Percentiles rank a stretch among this genome's conserved stretches.
These are phyloP conservation scores for Lamellibrachia satsuma DNA, from an alignment of 2,888 invertebrate species.

Conservation along the genomic window DNA sequence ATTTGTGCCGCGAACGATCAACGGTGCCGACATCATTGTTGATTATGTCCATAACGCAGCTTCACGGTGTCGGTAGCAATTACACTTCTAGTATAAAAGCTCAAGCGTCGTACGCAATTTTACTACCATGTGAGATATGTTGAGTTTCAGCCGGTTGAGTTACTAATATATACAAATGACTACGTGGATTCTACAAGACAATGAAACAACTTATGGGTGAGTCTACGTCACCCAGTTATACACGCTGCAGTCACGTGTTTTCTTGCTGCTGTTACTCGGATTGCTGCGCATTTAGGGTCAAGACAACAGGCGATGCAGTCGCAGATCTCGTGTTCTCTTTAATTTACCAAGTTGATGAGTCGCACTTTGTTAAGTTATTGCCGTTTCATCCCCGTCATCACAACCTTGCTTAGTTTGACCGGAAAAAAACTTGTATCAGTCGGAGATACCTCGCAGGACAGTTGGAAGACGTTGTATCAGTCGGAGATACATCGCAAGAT, in stretches of 20 bases:
- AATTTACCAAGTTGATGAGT: neutral
- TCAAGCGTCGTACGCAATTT: neutral
- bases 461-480: no score
- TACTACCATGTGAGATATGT: neutral
- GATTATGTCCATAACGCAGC: neutral
- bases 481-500: no score
- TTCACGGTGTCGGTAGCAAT: neutral
- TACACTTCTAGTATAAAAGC: neutral
- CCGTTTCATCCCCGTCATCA: neutral
- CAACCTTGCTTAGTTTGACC: neutral
- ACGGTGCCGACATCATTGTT: neutral
- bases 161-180: neutral
- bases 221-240: neutral
- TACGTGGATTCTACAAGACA: neutral
- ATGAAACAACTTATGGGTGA: neutral
- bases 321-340: neutral
- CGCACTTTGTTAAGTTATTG: neutral
- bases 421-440: neutral
- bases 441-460: neutral
- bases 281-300: neutral
- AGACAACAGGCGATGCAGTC: neutral
- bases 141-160: neutral
- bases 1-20: neutral
- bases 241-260: neutral
- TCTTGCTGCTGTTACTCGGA: neutral